A percentile compares a stretch with the other conserved stretches of the same genome.
phyloP scores from a whole-genome alignment of 1,140 invertebrate genomes.

The Nylanderia fulva region DNA sequence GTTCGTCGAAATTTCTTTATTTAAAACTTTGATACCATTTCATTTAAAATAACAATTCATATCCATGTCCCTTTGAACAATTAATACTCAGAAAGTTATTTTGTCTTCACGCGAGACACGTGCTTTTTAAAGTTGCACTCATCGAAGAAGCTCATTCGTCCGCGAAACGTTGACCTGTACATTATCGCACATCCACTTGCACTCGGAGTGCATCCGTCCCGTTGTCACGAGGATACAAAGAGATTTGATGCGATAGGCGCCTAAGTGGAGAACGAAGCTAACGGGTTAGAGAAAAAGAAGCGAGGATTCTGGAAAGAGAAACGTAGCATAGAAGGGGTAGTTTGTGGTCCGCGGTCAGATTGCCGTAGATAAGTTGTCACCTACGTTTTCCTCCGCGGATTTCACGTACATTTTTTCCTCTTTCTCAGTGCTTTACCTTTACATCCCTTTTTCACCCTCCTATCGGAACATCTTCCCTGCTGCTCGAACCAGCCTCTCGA shows the following conservation, averaged over 20 bases:
- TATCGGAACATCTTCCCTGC: constrained; percentile 48
- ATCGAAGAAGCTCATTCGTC: background rate
- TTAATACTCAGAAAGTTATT: constrained; percentile 22
- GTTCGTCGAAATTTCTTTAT: background rate
- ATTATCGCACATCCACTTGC: constrained; percentile 59
- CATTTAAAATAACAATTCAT: constrained; percentile 24
- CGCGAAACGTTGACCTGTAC: constrained; percentile 65
- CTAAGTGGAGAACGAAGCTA: constrained; percentile 56
- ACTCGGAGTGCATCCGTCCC: constrained; percentile 64
- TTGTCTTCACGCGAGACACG: background rate
- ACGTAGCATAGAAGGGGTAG: background rate
- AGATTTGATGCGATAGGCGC: constrained; percentile 66
- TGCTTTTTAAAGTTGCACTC: background rate
- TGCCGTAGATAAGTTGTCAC: constrained; percentile 72
- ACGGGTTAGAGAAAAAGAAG: background rate
- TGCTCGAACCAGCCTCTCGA: constrained; percentile 52
- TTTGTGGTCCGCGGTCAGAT: constrained; percentile 14
- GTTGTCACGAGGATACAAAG: constrained; percentile 76
- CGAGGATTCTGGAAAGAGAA: background rate
- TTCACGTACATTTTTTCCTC: constrained; percentile 44
- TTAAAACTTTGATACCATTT: constrained; percentile 9
- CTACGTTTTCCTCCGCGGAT: constrained; percentile 89
- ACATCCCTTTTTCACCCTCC: constrained; percentile 43
- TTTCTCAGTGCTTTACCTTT: constrained; percentile 42
- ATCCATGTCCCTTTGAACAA: constrained; percentile 9